phyloP scores from a whole-genome alignment of 2,797 vertebrate species.

The Balearica regulorum region DNA sequence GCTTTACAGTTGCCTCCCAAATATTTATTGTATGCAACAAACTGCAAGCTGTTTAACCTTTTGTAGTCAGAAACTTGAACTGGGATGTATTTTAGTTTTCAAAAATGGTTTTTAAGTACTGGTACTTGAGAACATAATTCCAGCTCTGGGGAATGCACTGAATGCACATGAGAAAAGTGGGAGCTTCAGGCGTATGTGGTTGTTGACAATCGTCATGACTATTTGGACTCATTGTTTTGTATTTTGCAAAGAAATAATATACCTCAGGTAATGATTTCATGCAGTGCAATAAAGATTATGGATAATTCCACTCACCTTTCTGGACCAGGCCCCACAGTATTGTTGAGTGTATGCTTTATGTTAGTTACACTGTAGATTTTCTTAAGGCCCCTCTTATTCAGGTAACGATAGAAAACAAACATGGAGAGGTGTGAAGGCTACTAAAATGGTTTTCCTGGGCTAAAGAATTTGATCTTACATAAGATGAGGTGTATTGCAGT shows the following conservation, averaged over 20 bases:
- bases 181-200: not conserved
- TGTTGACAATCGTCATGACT: not conserved
- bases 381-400: not conserved
- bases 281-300: not conserved
- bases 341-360: not conserved
- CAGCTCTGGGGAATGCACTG: not conserved
- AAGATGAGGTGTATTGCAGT: not conserved
- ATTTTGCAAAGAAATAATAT: not conserved
- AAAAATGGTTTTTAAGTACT: not conserved
- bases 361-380: not conserved
- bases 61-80: not conserved
- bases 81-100: not conserved
- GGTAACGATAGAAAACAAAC: not conserved
- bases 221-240: not conserved
- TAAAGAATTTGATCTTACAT: not conserved
- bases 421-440: not conserved
- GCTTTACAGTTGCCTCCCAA: not conserved
- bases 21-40: not conserved
- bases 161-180: not conserved
- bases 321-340: not conserved
- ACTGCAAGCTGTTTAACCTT: not conserved
- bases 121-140: not conserved
- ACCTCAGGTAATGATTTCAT: not conserved
- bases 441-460: not conserved
- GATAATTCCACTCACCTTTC: not conserved